A percentile compares a stretch with the other conserved stretches of the same genome.
Evolutionary conservation across 2,113 vertebrate species (phyloP).

Genomic region (Dasypus novemcinctus): DNA sequence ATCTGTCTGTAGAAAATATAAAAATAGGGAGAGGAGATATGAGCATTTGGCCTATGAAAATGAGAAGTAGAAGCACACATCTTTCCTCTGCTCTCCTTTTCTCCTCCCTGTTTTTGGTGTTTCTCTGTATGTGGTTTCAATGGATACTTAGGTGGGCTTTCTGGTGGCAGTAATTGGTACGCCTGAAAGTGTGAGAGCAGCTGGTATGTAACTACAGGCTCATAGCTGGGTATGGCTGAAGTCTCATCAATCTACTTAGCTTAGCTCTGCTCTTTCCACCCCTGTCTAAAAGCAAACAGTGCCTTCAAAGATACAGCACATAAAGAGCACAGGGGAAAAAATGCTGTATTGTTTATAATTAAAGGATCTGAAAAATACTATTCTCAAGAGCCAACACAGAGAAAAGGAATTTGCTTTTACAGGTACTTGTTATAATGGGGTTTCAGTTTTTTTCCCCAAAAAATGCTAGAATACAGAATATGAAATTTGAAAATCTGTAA

Average conservation of each 20-base stretch:
- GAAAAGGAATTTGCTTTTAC: not conserved
- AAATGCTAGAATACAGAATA: slow-evolving; percentile 37
- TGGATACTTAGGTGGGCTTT: not conserved
- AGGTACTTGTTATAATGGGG: not conserved
- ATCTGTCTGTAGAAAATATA: not conserved
- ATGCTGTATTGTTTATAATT: not conserved
- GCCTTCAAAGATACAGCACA: not conserved
- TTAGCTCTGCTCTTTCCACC: not conserved
- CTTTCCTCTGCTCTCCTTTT: not conserved
- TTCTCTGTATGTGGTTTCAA: not conserved
- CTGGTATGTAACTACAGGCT: not conserved
- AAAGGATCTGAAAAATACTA: not conserved
- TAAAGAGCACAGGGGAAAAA: not conserved
- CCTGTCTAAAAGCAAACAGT: not conserved
- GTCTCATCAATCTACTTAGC: not conserved
- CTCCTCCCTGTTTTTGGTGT: not conserved
- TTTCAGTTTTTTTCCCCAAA: not conserved
- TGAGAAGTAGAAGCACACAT: not conserved
- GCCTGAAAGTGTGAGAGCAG: not conserved
- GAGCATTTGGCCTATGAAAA: not conserved
- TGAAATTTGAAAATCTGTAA: slow-evolving; percentile 39
- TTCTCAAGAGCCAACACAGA: not conserved
- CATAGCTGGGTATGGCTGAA: not conserved
- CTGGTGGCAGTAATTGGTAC: not conserved
- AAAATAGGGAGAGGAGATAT: not conserved